Conservation (phyloP, 2,113 vertebrate species). For the Xiphophorus couchianus region DNA sequence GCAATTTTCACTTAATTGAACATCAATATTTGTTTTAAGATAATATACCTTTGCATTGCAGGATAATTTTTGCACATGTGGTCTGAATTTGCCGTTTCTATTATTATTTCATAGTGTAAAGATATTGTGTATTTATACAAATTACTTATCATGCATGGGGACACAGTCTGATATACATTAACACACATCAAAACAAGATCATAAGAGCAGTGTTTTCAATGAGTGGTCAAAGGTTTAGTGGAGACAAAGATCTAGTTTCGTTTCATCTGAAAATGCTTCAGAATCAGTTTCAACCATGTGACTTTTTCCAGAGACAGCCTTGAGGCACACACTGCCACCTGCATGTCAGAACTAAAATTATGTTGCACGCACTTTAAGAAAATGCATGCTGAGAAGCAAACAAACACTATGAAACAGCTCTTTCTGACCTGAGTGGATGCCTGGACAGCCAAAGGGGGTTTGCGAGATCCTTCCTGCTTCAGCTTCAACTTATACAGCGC, state of each 20-base stretch:
- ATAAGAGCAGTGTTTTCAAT: neutral
- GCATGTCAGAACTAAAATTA: slow-evolving; percentile 10
- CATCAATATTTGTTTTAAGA: too few relatives aligned
- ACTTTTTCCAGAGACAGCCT: neutral
- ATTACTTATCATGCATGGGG: neutral
- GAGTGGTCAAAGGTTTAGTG: neutral
- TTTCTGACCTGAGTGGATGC: slow-evolving; percentile 78
- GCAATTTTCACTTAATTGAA: neutral
- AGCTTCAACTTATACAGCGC: slow-evolving; percentile 83
- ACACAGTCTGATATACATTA: too few relatives aligned
- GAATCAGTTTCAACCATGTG: slow-evolving; percentile 58
- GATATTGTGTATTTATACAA: neutral
- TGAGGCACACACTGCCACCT: slow-evolving; percentile 56
- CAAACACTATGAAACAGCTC: slow-evolving; percentile 29
- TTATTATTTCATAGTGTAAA: neutral
- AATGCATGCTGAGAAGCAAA: neutral
- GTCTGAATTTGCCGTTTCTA: neutral
- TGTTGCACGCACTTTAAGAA: neutral
- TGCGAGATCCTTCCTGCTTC: slow-evolving; percentile 85
- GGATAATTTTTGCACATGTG: too few relatives aligned
- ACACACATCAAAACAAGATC: neutral
- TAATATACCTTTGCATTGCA: too few relatives aligned
- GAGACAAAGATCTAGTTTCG: slow-evolving; percentile 59
- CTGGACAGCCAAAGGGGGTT: slow-evolving; percentile 66
- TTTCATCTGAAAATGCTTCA: slow-evolving; percentile 64